phyloP scores from a whole-genome alignment of 2,113 vertebrate genomes.

The Hydrolagus affinis region DNA sequence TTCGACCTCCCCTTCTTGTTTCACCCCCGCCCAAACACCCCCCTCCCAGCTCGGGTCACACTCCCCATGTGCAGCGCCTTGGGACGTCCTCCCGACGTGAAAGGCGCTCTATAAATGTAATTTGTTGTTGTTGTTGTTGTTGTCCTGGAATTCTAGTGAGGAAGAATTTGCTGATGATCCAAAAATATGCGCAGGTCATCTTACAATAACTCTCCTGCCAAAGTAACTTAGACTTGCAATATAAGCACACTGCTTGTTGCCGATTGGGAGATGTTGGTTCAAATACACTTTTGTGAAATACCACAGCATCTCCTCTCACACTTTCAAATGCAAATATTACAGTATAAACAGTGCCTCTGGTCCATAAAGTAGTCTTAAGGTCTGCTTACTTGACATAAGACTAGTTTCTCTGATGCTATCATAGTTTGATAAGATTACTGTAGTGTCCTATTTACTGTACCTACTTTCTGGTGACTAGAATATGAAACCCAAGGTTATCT shows the following conservation, averaged over 20 bases:
- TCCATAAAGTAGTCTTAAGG: not conserved
- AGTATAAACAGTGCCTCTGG: not conserved
- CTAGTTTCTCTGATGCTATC: not conserved
- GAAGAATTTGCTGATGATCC: not conserved
- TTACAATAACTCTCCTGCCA: not conserved
- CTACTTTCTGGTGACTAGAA: not conserved
- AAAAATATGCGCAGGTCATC: not conserved
- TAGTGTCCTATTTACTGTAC: not conserved
- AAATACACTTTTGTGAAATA: not conserved
- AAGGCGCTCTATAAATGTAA: no score
- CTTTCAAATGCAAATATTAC: not conserved
- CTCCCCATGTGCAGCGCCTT: no score
- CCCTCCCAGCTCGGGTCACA: no score
- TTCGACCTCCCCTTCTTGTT: no score
- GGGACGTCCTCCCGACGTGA: no score
- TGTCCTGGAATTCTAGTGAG: no score
- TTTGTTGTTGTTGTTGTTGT: no score
- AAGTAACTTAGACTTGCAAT: not conserved
- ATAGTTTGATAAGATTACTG: not conserved
- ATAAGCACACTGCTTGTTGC: not conserved
- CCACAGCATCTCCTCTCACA: not conserved
- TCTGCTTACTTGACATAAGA: not conserved
- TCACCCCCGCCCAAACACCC: no score
- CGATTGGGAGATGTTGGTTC: not conserved
- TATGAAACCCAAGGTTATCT: not conserved